Base-by-base conservation (phyloP, 2,113 vertebrate species). In the Cisticola juncidis region DNA sequence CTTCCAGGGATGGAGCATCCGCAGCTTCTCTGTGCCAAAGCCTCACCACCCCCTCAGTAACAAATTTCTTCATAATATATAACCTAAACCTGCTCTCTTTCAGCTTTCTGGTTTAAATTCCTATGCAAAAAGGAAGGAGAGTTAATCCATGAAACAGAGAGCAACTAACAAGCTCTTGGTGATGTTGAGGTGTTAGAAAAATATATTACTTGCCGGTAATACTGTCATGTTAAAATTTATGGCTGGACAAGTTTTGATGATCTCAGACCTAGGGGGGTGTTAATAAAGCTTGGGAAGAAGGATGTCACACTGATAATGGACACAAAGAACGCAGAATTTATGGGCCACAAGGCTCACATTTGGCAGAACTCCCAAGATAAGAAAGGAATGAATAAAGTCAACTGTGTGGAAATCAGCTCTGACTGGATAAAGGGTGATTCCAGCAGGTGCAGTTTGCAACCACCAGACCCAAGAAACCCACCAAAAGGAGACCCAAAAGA, bases 1-100 rank as follows among this genome's bases (percentile, higher is more conserved):
- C 4, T 31, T 7, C 4, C 18, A 28, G 19, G 9, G 14, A 7
- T 58, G 36, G 10, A 5, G 5, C 47, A 23, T 0, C 36, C 54
- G 13, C 33, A 4, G 51, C 36, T 28, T 2, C 44, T n/a, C 36
- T 45, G 16, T 29, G 51, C 69, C 45, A 14, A 23, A 1, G 28
- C 13, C 23, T 58, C 26, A 20, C 14, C 28, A 6, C 7, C 20
- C 22, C 2, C n/a, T 12, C 20, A 11, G 10, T 5, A 22, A 53
- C 0, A 0, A 31, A n/a, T 18, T 25, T 47, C 11, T 53, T 81
- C 9, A 13, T 17, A 44, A 47, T 35, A 14, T 3, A 5, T 16
- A 24, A 44, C 28, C 33, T 36, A 51, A 51, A 86, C 26, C 31
- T 36, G 26, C 17, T 26, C 33, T 51, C 33, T 33, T 58, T 18